Evolutionary conservation across 2,797 vertebrate species (phyloP).

Genomic region (Chrysocyon brachyurus): DNA sequence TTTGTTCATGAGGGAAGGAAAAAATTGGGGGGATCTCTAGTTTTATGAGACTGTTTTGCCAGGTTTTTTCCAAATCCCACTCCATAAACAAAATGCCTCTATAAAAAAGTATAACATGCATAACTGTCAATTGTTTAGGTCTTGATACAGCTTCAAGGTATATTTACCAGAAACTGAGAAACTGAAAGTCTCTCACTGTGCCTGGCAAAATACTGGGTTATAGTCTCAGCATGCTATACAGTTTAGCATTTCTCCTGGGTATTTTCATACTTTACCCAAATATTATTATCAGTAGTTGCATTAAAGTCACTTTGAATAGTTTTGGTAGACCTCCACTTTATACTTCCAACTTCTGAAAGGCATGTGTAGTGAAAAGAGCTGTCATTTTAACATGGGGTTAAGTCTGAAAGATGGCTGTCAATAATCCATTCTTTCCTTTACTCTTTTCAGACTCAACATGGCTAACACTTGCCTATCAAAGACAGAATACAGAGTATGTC

Average conservation of each 20-base stretch:
- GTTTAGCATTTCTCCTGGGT: neutral
- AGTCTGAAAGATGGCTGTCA: neutral
- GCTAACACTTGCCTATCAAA: neutral
- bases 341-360: neutral
- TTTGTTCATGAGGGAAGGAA: neutral
- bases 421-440: neutral
- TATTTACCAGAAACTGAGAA: neutral
- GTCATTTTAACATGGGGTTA: neutral
- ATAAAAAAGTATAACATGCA: neutral
- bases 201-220: neutral
- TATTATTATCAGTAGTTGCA: neutral
- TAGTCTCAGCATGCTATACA: neutral
- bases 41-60: neutral
- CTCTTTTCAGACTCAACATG: neutral
- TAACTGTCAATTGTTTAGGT: neutral
- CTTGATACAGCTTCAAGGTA: neutral
- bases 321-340: neutral
- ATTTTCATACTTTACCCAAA: neutral
- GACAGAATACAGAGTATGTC: neutral
- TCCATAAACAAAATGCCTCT: neutral
- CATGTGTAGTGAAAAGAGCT: neutral
- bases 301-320: neutral
- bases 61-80: neutral
- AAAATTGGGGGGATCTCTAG: neutral
- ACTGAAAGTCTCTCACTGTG: neutral